Evolutionary conservation across 2,888 invertebrate species (phyloP).

Genomic region (Eudasyphora cyanicolor): DNA sequence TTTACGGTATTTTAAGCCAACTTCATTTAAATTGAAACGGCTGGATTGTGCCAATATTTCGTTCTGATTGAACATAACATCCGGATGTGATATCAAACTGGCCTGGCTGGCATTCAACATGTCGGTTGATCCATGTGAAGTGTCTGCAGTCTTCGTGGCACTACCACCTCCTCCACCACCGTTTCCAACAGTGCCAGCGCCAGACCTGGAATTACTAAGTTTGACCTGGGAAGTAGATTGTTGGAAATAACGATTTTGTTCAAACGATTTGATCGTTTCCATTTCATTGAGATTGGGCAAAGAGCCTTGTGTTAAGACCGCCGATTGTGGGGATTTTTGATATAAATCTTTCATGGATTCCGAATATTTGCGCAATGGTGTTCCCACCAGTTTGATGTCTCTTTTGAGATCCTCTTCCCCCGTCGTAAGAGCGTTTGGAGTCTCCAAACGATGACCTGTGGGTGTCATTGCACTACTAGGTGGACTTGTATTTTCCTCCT

Average conservation of each 20-base stretch:
- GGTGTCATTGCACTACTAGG: not conserved
- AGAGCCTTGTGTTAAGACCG: conserved; percentile 76
- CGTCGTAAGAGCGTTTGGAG: conserved; percentile 35
- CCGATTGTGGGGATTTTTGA: conserved; percentile 70
- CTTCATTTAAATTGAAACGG: conserved; percentile 78
- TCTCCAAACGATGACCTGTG: conserved; percentile 39
- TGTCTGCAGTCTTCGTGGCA: too few relatives aligned
- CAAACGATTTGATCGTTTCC: conserved; percentile 77
- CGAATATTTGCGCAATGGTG: conserved; percentile 77
- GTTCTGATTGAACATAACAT: conserved; percentile 76
- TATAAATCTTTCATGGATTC: conserved; percentile 79
- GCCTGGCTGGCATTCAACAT: conserved; percentile 70
- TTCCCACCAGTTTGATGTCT: conserved; percentile 76
- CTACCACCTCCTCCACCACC: too few relatives aligned
- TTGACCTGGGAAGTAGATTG: conserved; percentile 62
- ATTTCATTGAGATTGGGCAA: conserved; percentile 80
- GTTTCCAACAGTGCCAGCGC: too few relatives aligned
- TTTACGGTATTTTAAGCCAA: conserved; percentile 69
- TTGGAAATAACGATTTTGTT: conserved; percentile 78
- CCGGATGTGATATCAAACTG: conserved; percentile 72
- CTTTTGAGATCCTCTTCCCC: conserved; percentile 72
- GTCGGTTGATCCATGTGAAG: conserved; percentile 66
- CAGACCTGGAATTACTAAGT: conserved; percentile 16
- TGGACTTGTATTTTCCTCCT: conserved; percentile 71
- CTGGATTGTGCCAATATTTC: conserved; percentile 80